Evolutionary conservation across 2,888 invertebrate species (phyloP), one percentile per base, ranked within the genome.

Genomic region (Coleophora deauratella): DNA sequence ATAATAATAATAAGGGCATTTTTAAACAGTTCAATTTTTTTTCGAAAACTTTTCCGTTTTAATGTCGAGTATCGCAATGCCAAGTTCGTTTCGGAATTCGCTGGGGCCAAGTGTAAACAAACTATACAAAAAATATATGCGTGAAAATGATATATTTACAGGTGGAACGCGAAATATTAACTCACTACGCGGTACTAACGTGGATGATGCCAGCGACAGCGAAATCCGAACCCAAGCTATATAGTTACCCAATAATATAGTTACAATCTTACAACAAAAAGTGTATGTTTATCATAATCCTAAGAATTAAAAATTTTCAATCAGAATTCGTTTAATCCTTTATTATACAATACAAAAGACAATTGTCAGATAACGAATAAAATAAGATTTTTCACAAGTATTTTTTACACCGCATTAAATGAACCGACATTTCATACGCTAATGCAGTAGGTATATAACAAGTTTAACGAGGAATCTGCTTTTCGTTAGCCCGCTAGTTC

Each of bases 121-220:
- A 54, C 47, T 57, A 55, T 59, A 64, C 59, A 59, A 37, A 47
- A 49, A 54, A 51, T 57, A 52, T 54, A 59, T 47, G 52, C 52
- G 54, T 53, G 54, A 53, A 42, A 42, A 41, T 36, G 37, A 42
- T 35, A 53, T 54, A 50, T 50, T 54, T 54, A 51, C 47, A 62
- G 62, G 62, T 62, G 51, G 57, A 62, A 70, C 62, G 66, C 69
- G 67, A 53, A 57, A n/a, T 50, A 63, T 66, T 63, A 65, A 56
- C 51, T 21, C 21, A 21, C 21, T 21, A 21, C 21, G 21, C 21
- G 21, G 21, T 21, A 21, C 21, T 55, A 50, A 46, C 43, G 49
- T 55, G 58, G 56, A 50, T 52, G 60, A 54, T 45, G 45, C 47
- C 42, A 44, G 61, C 58, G 58, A 46, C 63, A 51, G 62, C 67